Evolutionary conservation across 2,113 vertebrate species (phyloP).

Genomic region (Nettapus auritus): DNA sequence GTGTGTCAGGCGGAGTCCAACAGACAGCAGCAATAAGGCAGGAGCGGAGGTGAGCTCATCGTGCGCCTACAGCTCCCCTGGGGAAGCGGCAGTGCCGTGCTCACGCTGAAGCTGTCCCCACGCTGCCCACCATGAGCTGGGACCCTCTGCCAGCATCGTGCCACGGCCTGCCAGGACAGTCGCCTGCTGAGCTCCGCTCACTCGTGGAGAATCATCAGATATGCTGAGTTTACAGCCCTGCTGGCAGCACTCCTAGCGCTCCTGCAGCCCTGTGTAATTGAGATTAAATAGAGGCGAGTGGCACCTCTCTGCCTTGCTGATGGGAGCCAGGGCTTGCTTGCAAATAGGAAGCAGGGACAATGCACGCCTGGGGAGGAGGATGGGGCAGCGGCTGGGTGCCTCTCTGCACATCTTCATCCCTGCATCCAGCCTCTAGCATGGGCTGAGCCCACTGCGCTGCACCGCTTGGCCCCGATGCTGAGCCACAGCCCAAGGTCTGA

Average conservation of each 20-base stretch:
- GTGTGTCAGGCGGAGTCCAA: slow-evolving; percentile 45
- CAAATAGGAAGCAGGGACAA: fast-evolving
- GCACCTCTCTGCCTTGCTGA: background rate
- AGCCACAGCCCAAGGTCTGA: background rate
- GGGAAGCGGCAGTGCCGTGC: background rate
- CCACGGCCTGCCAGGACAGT: background rate
- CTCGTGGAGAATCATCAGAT: background rate
- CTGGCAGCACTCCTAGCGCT: background rate
- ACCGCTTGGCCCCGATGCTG: fast-evolving
- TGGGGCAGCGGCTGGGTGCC: background rate
- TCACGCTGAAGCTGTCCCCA: background rate
- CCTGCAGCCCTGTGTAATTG: background rate
- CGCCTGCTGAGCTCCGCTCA: background rate
- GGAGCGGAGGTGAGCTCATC: slow-evolving; percentile 69
- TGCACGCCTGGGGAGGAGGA: background rate
- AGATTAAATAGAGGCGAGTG: background rate
- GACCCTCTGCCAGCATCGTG: fast-evolving
- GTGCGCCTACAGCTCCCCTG: background rate
- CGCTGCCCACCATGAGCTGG: fast-evolving
- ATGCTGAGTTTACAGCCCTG: background rate
- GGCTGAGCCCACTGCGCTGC: fast-evolving
- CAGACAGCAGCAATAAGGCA: slow-evolving; percentile 70
- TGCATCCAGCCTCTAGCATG: fast-evolving
- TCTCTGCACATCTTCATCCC: background rate
- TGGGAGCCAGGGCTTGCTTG: fast-evolving